These are phyloP conservation scores for Lycaon pictus DNA, from an alignment of 2,113 vertebrate genomes.

Conservation along the genomic window DNA sequence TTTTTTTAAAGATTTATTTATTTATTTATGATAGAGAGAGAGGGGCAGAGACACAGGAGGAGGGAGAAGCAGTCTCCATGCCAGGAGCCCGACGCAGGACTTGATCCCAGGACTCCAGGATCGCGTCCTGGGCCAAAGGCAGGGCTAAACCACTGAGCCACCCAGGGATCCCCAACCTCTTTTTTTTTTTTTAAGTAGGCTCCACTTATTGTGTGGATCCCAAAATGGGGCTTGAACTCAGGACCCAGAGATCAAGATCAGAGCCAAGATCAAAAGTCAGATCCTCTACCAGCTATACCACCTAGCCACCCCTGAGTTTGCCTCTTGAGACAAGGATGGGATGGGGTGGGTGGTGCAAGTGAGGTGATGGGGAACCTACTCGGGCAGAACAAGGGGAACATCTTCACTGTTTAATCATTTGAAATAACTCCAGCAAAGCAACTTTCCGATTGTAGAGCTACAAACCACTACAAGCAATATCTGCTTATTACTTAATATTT, in stretches of 20 bases:
- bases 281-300: neutral
- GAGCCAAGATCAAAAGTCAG: neutral
- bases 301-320: neutral
- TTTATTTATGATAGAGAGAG: too few relatives aligned
- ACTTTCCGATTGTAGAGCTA: neutral
- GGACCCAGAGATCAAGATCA: neutral
- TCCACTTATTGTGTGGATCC: neutral
- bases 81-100: too few relatives aligned
- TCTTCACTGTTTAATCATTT: neutral
- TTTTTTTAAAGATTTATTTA: neutral
- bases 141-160: too few relatives aligned
- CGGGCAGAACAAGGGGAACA: fast-evolving
- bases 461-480: neutral
- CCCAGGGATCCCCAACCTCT: too few relatives aligned
- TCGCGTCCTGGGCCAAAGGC: too few relatives aligned
- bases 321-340: neutral
- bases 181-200: neutral
- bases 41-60: too few relatives aligned
- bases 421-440: neutral
- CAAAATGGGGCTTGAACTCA: neutral
- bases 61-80: too few relatives aligned
- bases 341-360: too few relatives aligned
- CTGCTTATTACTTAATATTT: constrained; percentile 9
- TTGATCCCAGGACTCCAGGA: too few relatives aligned
- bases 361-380: fast-evolving